Conservation (phyloP, 1,140 invertebrate genomes). For the Acromyrmex echinatior region DNA sequence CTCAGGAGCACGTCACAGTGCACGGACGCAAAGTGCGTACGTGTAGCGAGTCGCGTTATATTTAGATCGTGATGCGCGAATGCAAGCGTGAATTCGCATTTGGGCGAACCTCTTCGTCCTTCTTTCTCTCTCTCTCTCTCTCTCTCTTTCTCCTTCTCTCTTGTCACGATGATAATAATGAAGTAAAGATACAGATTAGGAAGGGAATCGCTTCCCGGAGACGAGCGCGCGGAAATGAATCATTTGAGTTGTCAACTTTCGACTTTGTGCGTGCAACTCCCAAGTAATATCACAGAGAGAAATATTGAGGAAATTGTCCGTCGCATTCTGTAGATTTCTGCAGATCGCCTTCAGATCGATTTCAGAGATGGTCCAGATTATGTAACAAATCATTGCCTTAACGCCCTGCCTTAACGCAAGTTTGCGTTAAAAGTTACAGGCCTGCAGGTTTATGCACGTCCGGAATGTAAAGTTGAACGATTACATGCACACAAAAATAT, state of each 20-base stretch:
- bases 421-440: too few species aligned
- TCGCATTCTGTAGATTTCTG: neutral
- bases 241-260: constrained; percentile 85
- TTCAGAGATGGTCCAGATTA: neutral
- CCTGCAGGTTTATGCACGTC: neutral
- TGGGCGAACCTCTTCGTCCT: neutral
- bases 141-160: neutral
- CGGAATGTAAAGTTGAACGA: neutral
- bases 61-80: constrained; percentile 40
- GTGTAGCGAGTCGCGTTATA: constrained; percentile 27
- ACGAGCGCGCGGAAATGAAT: constrained; percentile 83
- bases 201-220: constrained; percentile 25
- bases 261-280: constrained; percentile 33
- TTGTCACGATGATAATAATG: neutral
- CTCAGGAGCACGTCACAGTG: neutral
- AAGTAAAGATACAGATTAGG: constrained; percentile 21
- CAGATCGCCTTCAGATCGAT: neutral
- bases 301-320: neutral
- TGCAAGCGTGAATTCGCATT: constrained; percentile 16
- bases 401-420: too few species aligned
- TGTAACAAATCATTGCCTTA: neutral
- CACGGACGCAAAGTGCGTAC: constrained; percentile 26
- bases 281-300: constrained; percentile 41
- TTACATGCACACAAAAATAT: neutral
- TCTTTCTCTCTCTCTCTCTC: neutral